phyloP scores from a whole-genome alignment of 2,888 invertebrate genomes.

The Noctua comes region DNA sequence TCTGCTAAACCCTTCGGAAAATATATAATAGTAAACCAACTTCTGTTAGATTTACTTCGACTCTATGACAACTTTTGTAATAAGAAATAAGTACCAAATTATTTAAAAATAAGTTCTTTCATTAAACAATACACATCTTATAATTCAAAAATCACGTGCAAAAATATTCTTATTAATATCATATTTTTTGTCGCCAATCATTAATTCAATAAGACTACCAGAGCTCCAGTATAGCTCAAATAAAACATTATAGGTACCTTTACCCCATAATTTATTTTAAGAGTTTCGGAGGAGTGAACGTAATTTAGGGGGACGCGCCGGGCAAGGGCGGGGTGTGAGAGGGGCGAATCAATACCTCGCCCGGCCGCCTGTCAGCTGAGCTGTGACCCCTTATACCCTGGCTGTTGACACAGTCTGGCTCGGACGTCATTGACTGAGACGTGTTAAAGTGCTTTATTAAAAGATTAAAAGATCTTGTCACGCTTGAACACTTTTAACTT shows the following conservation, averaged over 20 bases:
- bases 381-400: slow-evolving; percentile 53
- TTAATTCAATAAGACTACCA: not conserved
- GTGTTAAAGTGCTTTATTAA: slow-evolving; percentile 40
- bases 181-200: not conserved
- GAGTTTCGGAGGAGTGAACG: slow-evolving; percentile 34
- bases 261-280: slow-evolving; percentile 33
- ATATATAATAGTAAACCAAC: not conserved
- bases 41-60: not conserved
- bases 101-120: not conserved
- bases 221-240: not conserved
- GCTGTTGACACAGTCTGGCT: slow-evolving; percentile 56
- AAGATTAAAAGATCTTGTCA: slow-evolving; percentile 38
- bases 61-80: not conserved
- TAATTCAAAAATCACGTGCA: not conserved
- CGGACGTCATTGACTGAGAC: slow-evolving; percentile 46
- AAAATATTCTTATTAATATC: not conserved
- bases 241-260: slow-evolving; percentile 10
- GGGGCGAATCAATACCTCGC: slow-evolving; percentile 67
- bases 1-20: not conserved
- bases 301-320: slow-evolving; percentile 43
- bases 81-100: not conserved
- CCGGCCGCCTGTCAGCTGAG: slow-evolving; percentile 68
- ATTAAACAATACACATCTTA: not conserved
- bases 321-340: slow-evolving; percentile 38
- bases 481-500: slow-evolving; percentile 15